Conservation (phyloP, 2,888 invertebrate species). For the Ceraclea dissimilis region DNA sequence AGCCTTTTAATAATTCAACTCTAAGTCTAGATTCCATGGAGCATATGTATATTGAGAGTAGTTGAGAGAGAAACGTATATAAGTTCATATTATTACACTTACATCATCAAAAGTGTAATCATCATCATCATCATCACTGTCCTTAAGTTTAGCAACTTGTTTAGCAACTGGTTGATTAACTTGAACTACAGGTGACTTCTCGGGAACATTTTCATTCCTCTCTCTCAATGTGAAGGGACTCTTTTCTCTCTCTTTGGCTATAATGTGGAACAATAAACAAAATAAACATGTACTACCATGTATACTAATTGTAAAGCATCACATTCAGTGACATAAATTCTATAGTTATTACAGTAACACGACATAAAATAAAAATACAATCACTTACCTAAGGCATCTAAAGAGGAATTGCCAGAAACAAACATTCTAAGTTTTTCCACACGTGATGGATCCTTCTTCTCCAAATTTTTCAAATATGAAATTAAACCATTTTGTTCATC, state of each 20-base stretch:
- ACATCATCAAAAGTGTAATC: slow-evolving; percentile 79
- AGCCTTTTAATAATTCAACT: no score
- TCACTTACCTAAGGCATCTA: background rate
- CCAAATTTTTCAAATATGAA: slow-evolving; percentile 72
- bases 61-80: no score
- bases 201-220: slow-evolving; percentile 10
- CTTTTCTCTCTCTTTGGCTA: background rate
- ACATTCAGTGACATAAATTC: no score
- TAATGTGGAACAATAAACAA: no score
- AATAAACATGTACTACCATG: no score
- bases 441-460: slow-evolving; percentile 66
- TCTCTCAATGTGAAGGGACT: slow-evolving; percentile 13
- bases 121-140: slow-evolving; percentile 55
- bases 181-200: slow-evolving; percentile 3
- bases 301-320: no score
- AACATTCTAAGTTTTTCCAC: slow-evolving; percentile 71
- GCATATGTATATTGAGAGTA: no score
- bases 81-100: no score
- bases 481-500: slow-evolving; percentile 80
- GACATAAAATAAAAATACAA: no score
- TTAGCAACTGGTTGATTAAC: slow-evolving; percentile 6
- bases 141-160: slow-evolving; percentile 34
- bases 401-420: slow-evolving; percentile 35
- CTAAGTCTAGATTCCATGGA: no score
- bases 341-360: no score